Conservation (phyloP, 2,888 invertebrate genomes). For the Dryocosmus kuriphilus region DNA sequence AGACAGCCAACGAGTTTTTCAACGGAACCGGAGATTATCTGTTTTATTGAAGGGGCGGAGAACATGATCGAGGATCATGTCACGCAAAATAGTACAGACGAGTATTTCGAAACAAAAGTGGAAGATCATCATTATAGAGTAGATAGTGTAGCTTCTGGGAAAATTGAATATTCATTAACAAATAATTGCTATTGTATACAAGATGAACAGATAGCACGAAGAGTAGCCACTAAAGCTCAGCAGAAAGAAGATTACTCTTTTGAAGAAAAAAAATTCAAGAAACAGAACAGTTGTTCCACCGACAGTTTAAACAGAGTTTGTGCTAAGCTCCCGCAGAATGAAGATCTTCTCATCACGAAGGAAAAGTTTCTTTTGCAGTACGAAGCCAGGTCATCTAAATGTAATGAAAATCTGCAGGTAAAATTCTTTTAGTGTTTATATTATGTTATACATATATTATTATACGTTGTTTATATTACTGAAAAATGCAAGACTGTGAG, state of each 20-base stretch:
- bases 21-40: conserved; percentile 75
- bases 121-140: conserved; percentile 52
- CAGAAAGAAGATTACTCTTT: conserved; percentile 56
- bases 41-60: conserved; percentile 70
- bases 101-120: conserved; percentile 56
- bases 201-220: conserved; percentile 49
- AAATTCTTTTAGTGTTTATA: no score
- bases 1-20: conserved; percentile 71
- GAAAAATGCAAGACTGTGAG: no score
- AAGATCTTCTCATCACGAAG: conserved; percentile 67
- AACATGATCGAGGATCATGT: conserved; percentile 68
- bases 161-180: conserved; percentile 56
- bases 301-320: conserved; percentile 59
- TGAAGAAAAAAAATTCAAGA: conserved; percentile 55
- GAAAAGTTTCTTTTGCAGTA: conserved; percentile 71
- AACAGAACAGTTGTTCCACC: conserved; percentile 55
- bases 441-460: no score
- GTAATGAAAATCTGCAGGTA: conserved; percentile 53
- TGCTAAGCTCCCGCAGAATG: conserved; percentile 65
- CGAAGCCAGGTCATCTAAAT: conserved; percentile 61
- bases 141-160: conserved; percentile 53
- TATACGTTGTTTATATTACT: no score
- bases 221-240: conserved; percentile 53
- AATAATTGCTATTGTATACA: conserved; percentile 55
- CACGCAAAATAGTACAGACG: conserved; percentile 60